Conservation (phyloP, 1,140 invertebrate genomes). For the Tribolium castaneum region DNA sequence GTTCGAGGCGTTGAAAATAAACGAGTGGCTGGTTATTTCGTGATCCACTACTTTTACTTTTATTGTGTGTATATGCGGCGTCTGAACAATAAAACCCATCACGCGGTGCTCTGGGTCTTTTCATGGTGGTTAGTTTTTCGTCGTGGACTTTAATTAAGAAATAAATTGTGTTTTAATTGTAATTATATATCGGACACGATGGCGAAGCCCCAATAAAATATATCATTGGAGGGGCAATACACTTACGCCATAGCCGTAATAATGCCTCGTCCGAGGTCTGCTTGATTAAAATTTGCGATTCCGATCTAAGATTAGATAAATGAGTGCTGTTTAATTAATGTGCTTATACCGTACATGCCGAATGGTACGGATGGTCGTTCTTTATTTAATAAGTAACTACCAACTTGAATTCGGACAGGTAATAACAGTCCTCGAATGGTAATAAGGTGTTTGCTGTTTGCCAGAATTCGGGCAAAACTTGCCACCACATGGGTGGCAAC, state of each 20-base stretch:
- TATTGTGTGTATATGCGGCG: constrained; percentile 14
- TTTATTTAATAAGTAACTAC: constrained; percentile 29
- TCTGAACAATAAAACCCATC: constrained; percentile 1
- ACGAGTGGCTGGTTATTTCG: constrained; percentile 1
- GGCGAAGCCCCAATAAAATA: constrained; percentile 30
- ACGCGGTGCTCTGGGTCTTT: constrained; percentile 10
- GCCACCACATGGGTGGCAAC: constrained; percentile 1
- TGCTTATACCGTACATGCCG: constrained; percentile 8
- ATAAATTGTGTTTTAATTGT: constrained; percentile 34
- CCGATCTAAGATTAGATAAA: constrained; percentile 33
- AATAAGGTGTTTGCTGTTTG: not conserved
- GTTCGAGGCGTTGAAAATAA: constrained; percentile 28
- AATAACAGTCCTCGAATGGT: constrained; percentile 5
- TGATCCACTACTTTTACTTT: constrained; percentile 30
- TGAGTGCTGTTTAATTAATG: constrained; percentile 26
- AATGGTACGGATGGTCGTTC: constrained; percentile 7
- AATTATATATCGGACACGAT: constrained; percentile 27
- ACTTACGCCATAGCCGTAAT: constrained; percentile 17
- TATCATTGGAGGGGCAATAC: constrained; percentile 26
- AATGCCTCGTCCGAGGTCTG: constrained; percentile 2
- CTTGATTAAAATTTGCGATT: constrained; percentile 34
- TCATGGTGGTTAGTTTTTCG: constrained; percentile 24
- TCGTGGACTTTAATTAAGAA: constrained; percentile 26
- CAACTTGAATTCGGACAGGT: not conserved
- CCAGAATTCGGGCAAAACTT: not conserved